Percentiles rank a stretch among this genome's conserved stretches.
Conservation (phyloP, 2,113 vertebrate species). For the Platichthys stellatus region DNA sequence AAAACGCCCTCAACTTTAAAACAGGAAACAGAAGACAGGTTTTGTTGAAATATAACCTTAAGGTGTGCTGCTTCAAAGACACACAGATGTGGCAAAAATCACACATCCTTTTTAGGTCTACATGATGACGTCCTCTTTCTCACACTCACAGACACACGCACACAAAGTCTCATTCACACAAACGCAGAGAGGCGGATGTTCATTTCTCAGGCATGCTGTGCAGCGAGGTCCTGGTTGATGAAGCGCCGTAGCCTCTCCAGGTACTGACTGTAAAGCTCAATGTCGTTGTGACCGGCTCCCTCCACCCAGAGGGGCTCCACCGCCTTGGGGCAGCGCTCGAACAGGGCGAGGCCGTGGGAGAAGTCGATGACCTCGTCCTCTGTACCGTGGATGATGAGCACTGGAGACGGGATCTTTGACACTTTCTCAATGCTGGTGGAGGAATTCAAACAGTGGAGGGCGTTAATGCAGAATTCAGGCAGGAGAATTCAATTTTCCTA, state of each 20-base stretch:
- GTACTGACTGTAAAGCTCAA: conserved; percentile 99
- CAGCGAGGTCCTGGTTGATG: conserved; percentile 95
- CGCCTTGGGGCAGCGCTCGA: conserved; percentile 95
- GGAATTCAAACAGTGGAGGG: not conserved
- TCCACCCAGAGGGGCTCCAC: conserved; percentile 99
- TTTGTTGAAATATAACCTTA: conserved; percentile 52
- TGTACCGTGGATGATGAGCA: conserved; percentile 97
- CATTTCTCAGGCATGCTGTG: conserved; percentile 77
- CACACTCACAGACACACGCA: not conserved
- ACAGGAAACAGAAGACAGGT: conserved; percentile 35
- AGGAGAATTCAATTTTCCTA: not conserved
- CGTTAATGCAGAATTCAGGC: not conserved
- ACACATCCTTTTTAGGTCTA: conserved; percentile 26
- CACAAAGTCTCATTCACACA: conserved; percentile 36
- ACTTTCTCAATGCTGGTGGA: conserved; percentile 95
- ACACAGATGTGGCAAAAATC: conserved; percentile 67
- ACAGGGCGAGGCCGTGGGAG: conserved; percentile 95
- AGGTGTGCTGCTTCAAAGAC: conserved; percentile 68
- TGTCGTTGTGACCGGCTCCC: conserved; percentile 97
- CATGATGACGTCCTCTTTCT: conserved; percentile 32
- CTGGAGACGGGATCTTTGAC: conserved; percentile 96
- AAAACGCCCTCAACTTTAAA: conserved; percentile 50
- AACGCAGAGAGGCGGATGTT: conserved; percentile 56
- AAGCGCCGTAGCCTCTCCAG: conserved; percentile 96
- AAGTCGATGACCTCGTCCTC: conserved; percentile 99